Evolutionary conservation across 2,797 vertebrate genomes (phyloP), one percentile per base, ranked within the genome.

Genomic region (Sebastes cheni): DNA sequence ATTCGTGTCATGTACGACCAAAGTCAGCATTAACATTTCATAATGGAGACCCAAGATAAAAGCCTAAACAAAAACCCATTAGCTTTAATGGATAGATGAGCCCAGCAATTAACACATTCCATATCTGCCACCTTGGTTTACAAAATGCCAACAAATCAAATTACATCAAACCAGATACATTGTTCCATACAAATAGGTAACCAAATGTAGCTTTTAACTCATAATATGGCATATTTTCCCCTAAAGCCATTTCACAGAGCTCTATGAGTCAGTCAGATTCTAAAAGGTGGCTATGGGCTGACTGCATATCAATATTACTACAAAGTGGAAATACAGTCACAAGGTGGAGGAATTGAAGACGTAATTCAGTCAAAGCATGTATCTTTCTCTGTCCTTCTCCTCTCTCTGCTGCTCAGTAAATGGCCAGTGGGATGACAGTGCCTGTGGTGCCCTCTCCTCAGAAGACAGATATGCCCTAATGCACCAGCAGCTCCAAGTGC

Each of bases 341-440:
- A 72, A 73, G 39, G 72, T 66, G 61, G n/a, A 81, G 36, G 65
- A 72, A 72, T 4, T 74, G 56, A 77, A 68, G 60, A 80, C 23
- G 78, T 74, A 56, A 83, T 87, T 82, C 80, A 86, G 74, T 83
- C 75, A 13, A 69, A 59, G 83, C 74, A 75, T 85, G 54, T 12
- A 46, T 85, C 69, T 75, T 67, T 79, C 69, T 73, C 69, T 73
- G 81, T 86, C 73, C 58, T 59, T 73, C 73, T 84, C 79, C 80
- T 84, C 86, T 84, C 75, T 84, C 75, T 66, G 85, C 78, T 88
- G 87, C 88, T 88, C 86, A 85, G 86, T 79, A 89, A 89, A 90
- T 89, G 85, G 85, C 81, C 88, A 64, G 81, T 88, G 84, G 80
- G 82, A 89, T 82, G 84, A 80, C 9, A 12, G 67, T 39, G 75